These are phyloP conservation scores for Gracilinanus agilis DNA, from an alignment of 2,113 vertebrate genomes.

Conservation along the genomic window DNA sequence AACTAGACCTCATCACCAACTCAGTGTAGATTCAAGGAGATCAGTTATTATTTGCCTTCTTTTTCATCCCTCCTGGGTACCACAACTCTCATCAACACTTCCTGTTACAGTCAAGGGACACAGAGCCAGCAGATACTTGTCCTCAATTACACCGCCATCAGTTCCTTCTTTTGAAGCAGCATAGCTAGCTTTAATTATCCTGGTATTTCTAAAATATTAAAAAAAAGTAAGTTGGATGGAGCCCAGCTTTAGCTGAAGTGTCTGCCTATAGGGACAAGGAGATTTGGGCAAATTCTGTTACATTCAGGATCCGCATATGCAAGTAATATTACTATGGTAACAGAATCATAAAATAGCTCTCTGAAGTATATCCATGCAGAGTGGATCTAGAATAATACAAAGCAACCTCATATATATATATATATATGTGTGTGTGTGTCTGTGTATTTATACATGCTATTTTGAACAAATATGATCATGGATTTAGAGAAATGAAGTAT, in stretches of 20 bases:
- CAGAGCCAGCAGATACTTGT: not conserved
- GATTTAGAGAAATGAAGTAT: not conserved
- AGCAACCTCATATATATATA: no score
- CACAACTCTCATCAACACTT: not conserved
- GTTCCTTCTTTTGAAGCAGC: not conserved
- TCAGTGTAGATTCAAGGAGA: not conserved
- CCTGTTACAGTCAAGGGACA: not conserved
- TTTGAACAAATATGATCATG: not conserved
- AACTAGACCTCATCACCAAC: not conserved
- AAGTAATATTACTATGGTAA: not conserved
- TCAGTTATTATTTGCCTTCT: not conserved
- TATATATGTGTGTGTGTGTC: no score
- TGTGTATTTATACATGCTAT: not conserved
- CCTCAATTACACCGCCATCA: not conserved
- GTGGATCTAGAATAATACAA: not conserved
- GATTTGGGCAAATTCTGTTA: not conserved
- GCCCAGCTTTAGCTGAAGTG: not conserved
- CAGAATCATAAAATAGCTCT: not conserved
- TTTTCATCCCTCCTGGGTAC: not conserved
- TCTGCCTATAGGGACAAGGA: not conserved
- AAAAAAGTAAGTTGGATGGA: not conserved
- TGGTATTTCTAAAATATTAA: not conserved
- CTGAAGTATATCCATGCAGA: not conserved
- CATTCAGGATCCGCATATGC: constrained; percentile 19
- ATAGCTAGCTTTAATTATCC: not conserved